These are phyloP conservation scores for Meda fulgida DNA, from an alignment of 2,797 vertebrate genomes.

Conservation along the genomic window DNA sequence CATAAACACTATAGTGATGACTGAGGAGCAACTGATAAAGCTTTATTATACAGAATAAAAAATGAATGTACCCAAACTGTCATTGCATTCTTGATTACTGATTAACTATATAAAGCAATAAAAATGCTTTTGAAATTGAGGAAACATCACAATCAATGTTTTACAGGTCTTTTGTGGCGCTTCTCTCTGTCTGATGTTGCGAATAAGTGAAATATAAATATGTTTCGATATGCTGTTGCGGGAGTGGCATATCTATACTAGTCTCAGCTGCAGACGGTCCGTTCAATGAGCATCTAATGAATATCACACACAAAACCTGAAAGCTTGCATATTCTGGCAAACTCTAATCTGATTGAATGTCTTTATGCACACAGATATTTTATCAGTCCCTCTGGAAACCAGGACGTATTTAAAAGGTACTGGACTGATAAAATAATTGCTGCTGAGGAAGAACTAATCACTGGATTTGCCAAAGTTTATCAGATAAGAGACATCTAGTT, in stretches of 20 bases:
- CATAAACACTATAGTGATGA: slow-evolving; percentile 27
- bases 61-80: slow-evolving; percentile 32
- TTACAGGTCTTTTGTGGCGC: neutral
- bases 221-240: neutral
- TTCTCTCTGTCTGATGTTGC: neutral
- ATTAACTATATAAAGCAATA: slow-evolving; percentile 45
- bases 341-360: slow-evolving; percentile 17
- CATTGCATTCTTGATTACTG: slow-evolving; percentile 33
- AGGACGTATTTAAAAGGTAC: neutral
- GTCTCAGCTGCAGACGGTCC: neutral
- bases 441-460: neutral
- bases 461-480: neutral
- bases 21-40: slow-evolving; percentile 34
- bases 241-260: neutral
- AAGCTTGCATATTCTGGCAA: neutral
- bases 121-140: slow-evolving; percentile 24
- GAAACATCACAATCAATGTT: neutral
- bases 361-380: slow-evolving; percentile 6
- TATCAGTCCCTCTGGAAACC: slow-evolving; percentile 6
- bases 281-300: neutral
- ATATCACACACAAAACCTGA: neutral
- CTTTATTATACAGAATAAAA: slow-evolving; percentile 39
- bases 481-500: neutral
- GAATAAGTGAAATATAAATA: neutral
- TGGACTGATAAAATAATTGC: neutral